phyloP scores from a whole-genome alignment of 2,888 invertebrate genomes.

The Ormyrus thymus region DNA sequence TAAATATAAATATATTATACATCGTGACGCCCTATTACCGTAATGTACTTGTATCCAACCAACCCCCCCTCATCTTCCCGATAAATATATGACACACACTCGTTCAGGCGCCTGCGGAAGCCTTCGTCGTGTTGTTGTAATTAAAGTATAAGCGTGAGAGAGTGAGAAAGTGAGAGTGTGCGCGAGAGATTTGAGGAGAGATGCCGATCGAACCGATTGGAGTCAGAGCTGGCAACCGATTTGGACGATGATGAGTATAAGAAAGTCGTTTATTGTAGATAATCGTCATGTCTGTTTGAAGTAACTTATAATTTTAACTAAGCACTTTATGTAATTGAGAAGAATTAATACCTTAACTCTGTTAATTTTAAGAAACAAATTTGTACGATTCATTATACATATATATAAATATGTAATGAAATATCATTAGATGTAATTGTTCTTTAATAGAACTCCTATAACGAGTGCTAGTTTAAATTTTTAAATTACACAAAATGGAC shows the following conservation, averaged over 20 bases:
- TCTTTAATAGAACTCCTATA: too few species aligned
- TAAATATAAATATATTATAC: conserved; percentile 48
- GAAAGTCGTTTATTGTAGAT: conserved; percentile 5
- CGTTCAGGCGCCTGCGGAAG: conserved; percentile 42
- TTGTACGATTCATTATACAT: too few species aligned
- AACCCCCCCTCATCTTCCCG: conserved; percentile 44
- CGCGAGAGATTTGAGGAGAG: neutral
- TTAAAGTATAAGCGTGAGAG: conserved; percentile 16
- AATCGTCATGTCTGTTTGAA: conserved; percentile 26
- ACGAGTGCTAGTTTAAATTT: conserved; percentile 8
- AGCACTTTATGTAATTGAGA: conserved; percentile 3
- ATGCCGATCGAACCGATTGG: conserved; percentile 29
- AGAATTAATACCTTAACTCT: neutral
- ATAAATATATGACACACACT: conserved; percentile 41
- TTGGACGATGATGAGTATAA: conserved; percentile 25
- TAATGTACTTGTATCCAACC: conserved; percentile 43
- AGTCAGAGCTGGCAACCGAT: conserved; percentile 32
- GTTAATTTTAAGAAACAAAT: too few species aligned
- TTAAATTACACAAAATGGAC: conserved; percentile 12
- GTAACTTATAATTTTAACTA: conserved; percentile 1
- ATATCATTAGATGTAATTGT: too few species aligned
- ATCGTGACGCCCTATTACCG: conserved; percentile 43
- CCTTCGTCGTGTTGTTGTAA: conserved; percentile 43
- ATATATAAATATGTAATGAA: too few species aligned
- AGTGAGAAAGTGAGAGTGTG: neutral